These are phyloP conservation scores for Pteromalus puparum DNA, from an alignment of 1,140 invertebrate genomes.

Conservation along the genomic window DNA sequence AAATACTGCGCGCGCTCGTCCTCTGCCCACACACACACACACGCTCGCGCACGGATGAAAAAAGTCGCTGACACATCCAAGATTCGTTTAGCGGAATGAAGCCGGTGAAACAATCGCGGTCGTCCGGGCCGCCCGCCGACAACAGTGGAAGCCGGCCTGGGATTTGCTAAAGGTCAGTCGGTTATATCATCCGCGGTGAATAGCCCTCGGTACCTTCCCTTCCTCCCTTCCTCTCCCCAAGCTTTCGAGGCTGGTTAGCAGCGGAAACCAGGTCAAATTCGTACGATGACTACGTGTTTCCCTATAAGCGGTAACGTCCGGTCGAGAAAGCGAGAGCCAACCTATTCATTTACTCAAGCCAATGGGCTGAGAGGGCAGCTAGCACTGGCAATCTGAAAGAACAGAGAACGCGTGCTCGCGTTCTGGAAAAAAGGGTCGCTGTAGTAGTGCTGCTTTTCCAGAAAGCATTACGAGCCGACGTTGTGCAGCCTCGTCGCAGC, in stretches of 20 bases:
- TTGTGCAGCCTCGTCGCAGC: background rate
- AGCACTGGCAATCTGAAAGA: background rate
- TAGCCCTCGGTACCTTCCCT: background rate
- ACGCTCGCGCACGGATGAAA: background rate
- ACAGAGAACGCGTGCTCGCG: background rate
- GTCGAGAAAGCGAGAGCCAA: background rate
- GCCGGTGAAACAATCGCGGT: constrained; percentile 10
- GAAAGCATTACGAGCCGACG: background rate
- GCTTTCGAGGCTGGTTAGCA: background rate
- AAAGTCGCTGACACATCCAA: constrained; percentile 25
- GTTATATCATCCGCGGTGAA: background rate
- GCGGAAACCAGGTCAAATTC: constrained; percentile 30
- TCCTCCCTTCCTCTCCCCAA: too few relatives aligned
- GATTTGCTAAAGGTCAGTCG: constrained; percentile 23
- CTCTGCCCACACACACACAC: background rate
- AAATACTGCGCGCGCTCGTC: background rate
- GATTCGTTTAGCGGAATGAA: constrained; percentile 23
- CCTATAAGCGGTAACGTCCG: constrained; percentile 18
- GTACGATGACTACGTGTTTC: constrained; percentile 34
- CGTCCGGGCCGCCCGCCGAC: background rate
- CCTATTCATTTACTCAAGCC: constrained; percentile 22
- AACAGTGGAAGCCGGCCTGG: constrained; percentile 19
- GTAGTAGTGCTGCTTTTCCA: background rate
- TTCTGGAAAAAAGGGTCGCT: background rate
- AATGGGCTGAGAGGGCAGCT: background rate